A percentile compares a stretch with the other conserved stretches of the same genome.
phyloP scores from a whole-genome alignment of 2,797 vertebrate species.

The Tenualosa thibaudeaui region DNA sequence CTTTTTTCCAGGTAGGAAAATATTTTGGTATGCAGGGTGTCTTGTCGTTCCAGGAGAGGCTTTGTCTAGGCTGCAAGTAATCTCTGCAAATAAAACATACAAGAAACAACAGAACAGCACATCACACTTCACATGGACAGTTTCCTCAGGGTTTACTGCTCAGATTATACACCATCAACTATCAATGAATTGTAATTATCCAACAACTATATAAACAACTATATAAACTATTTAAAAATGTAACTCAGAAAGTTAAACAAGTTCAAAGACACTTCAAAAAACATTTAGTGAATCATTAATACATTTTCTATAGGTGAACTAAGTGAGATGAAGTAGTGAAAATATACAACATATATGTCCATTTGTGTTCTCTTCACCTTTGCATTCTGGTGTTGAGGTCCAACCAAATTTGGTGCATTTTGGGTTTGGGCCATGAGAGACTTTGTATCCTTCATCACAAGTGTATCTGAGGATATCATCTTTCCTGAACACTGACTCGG shows the following conservation, averaged over 20 bases:
- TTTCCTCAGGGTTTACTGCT: too few relatives aligned
- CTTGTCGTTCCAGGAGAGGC: background rate
- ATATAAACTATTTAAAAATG: too few relatives aligned
- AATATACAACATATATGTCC: background rate
- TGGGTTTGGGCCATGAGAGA: conserved; percentile 23
- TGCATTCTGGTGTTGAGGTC: conserved; percentile 47
- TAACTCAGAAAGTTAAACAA: too few relatives aligned
- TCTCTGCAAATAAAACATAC: conserved; percentile 23
- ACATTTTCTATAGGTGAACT: too few relatives aligned
- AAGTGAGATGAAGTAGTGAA: background rate
- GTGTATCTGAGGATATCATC: conserved; percentile 36
- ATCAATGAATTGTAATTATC: too few relatives aligned
- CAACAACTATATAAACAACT: too few relatives aligned
- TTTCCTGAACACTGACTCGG: conserved; percentile 12
- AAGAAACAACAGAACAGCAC: background rate
- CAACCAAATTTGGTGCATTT: conserved; percentile 45
- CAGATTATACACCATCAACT: too few relatives aligned
- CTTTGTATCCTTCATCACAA: background rate
- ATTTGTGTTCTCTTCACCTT: conserved; percentile 37
- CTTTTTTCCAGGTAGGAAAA: conserved; percentile 43
- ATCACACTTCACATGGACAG: too few relatives aligned
- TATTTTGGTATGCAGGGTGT: conserved; percentile 13
- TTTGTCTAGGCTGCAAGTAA: conserved; percentile 15
- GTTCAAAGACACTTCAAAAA: too few relatives aligned
- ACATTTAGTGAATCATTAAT: too few relatives aligned